A percentile compares a stretch with the other conserved stretches of the same genome.
phyloP scores from a whole-genome alignment of 2,888 invertebrate genomes.

The Pachycephus smyrnensis region DNA sequence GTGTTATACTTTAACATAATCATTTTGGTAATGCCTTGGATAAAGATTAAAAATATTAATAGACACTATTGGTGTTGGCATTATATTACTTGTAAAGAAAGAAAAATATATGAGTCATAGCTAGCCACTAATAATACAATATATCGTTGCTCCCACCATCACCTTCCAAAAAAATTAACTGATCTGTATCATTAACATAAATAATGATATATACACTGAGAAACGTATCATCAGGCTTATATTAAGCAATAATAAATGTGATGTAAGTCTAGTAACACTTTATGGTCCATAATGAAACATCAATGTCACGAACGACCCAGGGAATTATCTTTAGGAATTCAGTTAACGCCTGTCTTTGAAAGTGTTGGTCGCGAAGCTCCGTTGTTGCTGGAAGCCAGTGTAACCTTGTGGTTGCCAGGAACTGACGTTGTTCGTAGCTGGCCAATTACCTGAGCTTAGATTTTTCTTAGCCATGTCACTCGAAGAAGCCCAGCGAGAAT shows the following conservation, averaged over 20 bases:
- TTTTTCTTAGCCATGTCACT: conserved; percentile 26
- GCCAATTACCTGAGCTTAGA: conserved; percentile 40
- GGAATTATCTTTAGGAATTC: background rate
- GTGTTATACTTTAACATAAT: background rate
- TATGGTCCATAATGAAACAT: background rate
- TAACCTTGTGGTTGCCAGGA: conserved; percentile 44
- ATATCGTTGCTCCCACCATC: background rate
- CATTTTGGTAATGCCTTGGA: background rate
- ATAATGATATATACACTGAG: background rate
- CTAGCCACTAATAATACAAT: background rate
- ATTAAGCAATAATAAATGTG: background rate
- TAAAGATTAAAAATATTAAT: background rate
- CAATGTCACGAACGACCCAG: background rate
- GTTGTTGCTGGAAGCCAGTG: conserved; percentile 30
- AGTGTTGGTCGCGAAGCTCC: conserved; percentile 34
- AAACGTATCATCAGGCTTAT: background rate
- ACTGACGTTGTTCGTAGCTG: conserved; percentile 24
- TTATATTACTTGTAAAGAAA: background rate
- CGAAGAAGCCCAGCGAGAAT: conserved; percentile 26
- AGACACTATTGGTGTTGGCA: background rate
- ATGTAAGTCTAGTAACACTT: background rate
- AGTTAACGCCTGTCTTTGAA: conserved; percentile 45
- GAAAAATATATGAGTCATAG: background rate
- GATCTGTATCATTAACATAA: background rate
- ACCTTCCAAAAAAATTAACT: background rate